A percentile compares a stretch with the other conserved stretches of the same genome.
These are phyloP conservation scores for Daphoenositta chrysoptera DNA, from an alignment of 2,113 vertebrate genomes.

Conservation along the genomic window DNA sequence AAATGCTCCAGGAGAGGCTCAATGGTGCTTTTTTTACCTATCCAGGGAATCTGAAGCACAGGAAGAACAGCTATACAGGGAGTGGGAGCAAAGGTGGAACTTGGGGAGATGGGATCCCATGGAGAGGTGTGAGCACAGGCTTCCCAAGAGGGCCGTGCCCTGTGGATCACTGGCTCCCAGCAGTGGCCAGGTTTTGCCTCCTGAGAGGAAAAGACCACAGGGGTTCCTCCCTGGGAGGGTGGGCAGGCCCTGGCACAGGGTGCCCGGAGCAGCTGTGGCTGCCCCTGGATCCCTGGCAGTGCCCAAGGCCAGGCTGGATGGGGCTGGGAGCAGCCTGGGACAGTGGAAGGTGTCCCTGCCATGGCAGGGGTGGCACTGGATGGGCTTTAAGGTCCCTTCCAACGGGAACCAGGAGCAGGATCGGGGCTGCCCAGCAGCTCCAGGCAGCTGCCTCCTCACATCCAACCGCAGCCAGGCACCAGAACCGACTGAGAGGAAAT, in stretches of 20 bases:
- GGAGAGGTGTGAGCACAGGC: background rate
- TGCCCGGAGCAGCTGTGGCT: background rate
- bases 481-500: background rate
- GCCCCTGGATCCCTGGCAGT: background rate
- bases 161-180: background rate
- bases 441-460: slow-evolving; percentile 23
- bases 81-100: background rate
- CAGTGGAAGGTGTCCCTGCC: background rate
- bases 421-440: background rate
- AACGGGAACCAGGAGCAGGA: background rate
- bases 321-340: background rate
- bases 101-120: background rate
- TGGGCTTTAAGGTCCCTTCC: background rate
- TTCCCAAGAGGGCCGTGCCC: background rate
- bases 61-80: background rate
- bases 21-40: rapidly evolving
- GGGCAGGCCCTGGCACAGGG: background rate
- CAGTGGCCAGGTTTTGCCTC: background rate
- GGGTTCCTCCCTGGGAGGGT: background rate
- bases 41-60: background rate
- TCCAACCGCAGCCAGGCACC: background rate
- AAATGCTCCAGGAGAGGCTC: background rate
- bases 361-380: background rate
- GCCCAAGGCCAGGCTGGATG: rapidly evolving
- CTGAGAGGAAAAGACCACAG: background rate